phyloP scores from a whole-genome alignment of 2,797 vertebrate genomes.

The Tenualosa ilisha region DNA sequence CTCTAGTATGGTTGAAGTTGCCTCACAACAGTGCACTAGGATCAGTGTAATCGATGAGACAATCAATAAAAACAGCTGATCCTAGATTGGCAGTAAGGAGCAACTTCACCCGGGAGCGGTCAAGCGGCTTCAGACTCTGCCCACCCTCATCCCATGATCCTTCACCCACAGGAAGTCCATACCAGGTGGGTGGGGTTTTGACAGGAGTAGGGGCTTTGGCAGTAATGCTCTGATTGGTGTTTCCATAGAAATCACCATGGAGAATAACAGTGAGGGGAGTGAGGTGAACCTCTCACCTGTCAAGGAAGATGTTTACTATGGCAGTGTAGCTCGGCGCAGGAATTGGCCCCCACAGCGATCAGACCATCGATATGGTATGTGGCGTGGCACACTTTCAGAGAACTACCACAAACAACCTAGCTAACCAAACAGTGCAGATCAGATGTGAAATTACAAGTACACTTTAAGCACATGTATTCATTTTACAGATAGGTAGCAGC shows the following conservation, averaged over 20 bases:
- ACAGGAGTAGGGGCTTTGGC: constrained; percentile 60
- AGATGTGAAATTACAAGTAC: not conserved
- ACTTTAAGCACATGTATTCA: not conserved
- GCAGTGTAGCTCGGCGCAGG: constrained; percentile 84
- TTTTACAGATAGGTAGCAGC: not conserved
- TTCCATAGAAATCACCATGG: constrained; percentile 93
- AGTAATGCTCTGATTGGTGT: constrained; percentile 78
- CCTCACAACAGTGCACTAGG: constrained; percentile 29
- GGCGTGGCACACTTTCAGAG: constrained; percentile 66
- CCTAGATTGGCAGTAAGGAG: constrained; percentile 29
- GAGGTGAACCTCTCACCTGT: constrained; percentile 89
- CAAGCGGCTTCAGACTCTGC: constrained; percentile 30
- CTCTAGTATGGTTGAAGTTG: constrained; percentile 47
- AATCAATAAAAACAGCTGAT: constrained; percentile 25
- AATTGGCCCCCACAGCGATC: constrained; percentile 85
- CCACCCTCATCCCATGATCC: constrained; percentile 35
- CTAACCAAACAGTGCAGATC: not conserved
- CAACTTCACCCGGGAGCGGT: constrained; percentile 24
- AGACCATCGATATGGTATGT: constrained; percentile 88
- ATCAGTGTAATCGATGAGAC: constrained; percentile 37
- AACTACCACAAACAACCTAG: constrained; percentile 53
- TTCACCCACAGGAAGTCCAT: constrained; percentile 30
- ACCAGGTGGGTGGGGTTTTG: constrained; percentile 29
- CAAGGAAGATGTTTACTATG: constrained; percentile 90
- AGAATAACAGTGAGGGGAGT: constrained; percentile 95